Evolutionary conservation across 2,113 vertebrate species (phyloP), one percentile per base, ranked within the genome.

Genomic region (Hyperopisus bebe): DNA sequence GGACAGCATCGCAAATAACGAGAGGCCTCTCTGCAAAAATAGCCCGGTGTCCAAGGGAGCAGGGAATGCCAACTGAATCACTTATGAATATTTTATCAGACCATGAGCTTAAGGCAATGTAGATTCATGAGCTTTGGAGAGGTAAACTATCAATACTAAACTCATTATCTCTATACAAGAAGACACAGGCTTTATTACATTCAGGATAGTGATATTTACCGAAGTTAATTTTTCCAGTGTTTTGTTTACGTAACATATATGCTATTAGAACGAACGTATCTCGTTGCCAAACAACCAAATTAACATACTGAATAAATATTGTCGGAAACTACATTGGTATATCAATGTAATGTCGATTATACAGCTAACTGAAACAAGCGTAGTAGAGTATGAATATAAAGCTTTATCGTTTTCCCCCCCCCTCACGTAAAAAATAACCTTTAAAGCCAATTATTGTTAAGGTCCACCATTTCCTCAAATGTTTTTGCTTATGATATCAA

Each of bases 61-160:
- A 53, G 58, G 83, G 48, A 70, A 89, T 89, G 86, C 42, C 53
- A 77, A 85, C 88, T 74, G 88, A 89, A 88, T 84, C 87, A 84
- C 85, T 84, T 82, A 87, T 92, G 88, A 90, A 92, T 92, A 90
- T 92, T 92, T 91, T 86, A 92, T 91, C 88, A 89, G 74, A 44
- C 89, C 91, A 24, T 55, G 88, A 87, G 88, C 90, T 90, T 46
- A 31, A 87, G 82, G 90, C 91, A 51, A 90, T 70, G 88, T 88
- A 66, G 46, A 90, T 91, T 77, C 70, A 83, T 83, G 77, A 84
- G 80, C 50, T 85, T 62, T 89, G 80, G 39, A 89, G 39, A 82
- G 13, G 47, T 13, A 9, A 84, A 46, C 17, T 31, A 82, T 88
- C 87, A 66, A 88, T 53, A 55, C 50, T 82, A 82, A 58, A 83